Evolutionary conservation across 2,797 vertebrate genomes (phyloP).

Genomic region (Myoxocephalus aenaeus): DNA sequence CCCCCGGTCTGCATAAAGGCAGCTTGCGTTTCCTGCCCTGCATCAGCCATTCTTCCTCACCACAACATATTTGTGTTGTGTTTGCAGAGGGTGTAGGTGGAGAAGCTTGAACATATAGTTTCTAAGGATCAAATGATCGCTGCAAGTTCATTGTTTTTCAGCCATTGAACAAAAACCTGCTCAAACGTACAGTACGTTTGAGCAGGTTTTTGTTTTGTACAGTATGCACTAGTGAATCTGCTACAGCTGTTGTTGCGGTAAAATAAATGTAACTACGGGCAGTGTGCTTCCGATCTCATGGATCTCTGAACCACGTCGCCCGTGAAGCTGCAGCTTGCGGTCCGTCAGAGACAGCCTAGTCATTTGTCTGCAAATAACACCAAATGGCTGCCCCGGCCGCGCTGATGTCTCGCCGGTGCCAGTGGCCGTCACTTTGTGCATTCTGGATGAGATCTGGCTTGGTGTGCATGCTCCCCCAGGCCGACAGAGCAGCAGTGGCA

Average conservation of each 20-base stretch:
- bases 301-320: conserved; percentile 3
- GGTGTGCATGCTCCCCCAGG: conserved; percentile 9
- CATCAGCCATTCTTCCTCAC: conserved; percentile 10
- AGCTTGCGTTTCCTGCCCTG: conserved; percentile 27
- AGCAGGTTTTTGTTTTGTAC: no score
- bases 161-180: background rate
- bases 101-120: conserved; percentile 38
- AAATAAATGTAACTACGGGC: background rate
- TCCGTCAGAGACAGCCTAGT: conserved; percentile 20
- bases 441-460: conserved; percentile 35
- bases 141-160: conserved; percentile 15
- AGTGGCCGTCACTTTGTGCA: conserved; percentile 36
- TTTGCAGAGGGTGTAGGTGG: conserved; percentile 51
- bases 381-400: conserved; percentile 52
- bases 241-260: conserved; percentile 4
- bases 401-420: conserved; percentile 5
- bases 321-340: conserved; percentile 16
- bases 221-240: background rate
- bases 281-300: background rate
- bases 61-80: conserved; percentile 53
- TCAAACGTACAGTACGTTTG: background rate
- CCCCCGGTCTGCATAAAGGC: background rate
- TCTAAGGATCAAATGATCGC: conserved; percentile 45
- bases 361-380: conserved; percentile 36
- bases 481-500: conserved; percentile 17